phyloP scores from a whole-genome alignment of 2,797 vertebrate species.

The Rousettus madagascariensis region DNA sequence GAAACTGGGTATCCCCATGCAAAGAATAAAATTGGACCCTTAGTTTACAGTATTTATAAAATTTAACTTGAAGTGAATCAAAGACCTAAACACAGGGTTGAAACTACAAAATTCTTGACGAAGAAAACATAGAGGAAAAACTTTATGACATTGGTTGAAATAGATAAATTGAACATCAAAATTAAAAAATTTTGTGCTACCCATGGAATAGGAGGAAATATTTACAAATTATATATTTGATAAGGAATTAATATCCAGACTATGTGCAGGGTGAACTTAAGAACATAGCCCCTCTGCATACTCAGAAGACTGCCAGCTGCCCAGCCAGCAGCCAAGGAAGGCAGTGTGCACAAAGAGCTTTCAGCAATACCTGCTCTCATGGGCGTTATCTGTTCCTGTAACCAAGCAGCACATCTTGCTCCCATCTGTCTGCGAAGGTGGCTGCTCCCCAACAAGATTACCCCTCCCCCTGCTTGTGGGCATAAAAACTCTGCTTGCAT shows the following conservation, averaged over 20 bases:
- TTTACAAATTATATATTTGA: neutral
- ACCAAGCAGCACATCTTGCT: too few relatives aligned
- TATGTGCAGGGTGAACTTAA: too few relatives aligned
- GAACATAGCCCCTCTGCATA: too few relatives aligned
- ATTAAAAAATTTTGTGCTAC: neutral
- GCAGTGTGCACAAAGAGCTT: too few relatives aligned
- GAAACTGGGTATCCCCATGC: neutral
- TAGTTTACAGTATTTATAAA: neutral
- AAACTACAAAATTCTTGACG: neutral
- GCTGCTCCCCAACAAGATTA: too few relatives aligned
- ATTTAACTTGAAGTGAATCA: neutral
- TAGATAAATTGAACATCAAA: neutral
- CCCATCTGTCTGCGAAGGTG: too few relatives aligned
- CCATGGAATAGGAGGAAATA: neutral
- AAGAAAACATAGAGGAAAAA: neutral
- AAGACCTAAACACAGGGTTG: neutral
- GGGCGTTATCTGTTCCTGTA: too few relatives aligned
- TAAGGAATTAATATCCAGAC: neutral
- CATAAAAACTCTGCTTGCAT: too few relatives aligned
- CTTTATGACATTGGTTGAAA: neutral
- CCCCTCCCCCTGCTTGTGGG: too few relatives aligned
- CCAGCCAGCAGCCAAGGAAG: too few relatives aligned
- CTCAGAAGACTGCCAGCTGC: too few relatives aligned
- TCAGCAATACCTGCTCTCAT: too few relatives aligned
- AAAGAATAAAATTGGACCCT: neutral